Evolutionary conservation across 2,797 vertebrate genomes (phyloP).

Genomic region (Poeciliopsis presidionis): DNA sequence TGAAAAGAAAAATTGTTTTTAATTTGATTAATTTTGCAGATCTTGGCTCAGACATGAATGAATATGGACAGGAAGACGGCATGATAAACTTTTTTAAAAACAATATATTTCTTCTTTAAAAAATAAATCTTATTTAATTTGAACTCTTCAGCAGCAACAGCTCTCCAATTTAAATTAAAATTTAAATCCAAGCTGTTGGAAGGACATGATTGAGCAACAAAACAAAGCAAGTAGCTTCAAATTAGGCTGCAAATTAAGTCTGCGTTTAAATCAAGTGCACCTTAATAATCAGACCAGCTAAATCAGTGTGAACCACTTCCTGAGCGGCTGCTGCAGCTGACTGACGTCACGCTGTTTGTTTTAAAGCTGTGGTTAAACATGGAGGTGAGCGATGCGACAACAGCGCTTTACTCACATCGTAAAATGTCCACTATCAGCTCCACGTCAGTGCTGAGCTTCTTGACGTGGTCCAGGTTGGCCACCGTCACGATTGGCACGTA

Average conservation of each 20-base stretch:
- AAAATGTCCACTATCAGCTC: conserved; percentile 97
- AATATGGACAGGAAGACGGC: no score
- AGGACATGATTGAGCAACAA: conserved; percentile 9
- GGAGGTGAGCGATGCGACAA: not conserved
- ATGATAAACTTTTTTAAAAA: not conserved
- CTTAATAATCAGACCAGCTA: conserved; percentile 47
- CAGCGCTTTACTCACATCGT: conserved; percentile 86
- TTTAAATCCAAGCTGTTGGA: no score
- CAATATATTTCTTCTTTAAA: not conserved
- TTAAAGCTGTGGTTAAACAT: not conserved
- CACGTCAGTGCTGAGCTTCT: conserved; percentile 97
- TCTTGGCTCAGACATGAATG: not conserved
- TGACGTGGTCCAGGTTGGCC: conserved; percentile 98
- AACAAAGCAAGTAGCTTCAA: conserved; percentile 13
- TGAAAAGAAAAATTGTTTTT: not conserved
- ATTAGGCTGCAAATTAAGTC: conserved; percentile 22
- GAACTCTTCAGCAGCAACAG: not conserved
- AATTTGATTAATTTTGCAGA: not conserved
- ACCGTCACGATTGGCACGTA: conserved; percentile 99
- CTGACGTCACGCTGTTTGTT: not conserved
- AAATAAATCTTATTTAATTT: not conserved
- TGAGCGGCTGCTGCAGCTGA: conserved; percentile 4
- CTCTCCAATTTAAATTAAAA: not conserved
- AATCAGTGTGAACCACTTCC: conserved; percentile 31
- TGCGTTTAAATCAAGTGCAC: conserved; percentile 35